Evolutionary conservation across 2,113 vertebrate genomes (phyloP).

Genomic region (Barnardius zonarius): DNA sequence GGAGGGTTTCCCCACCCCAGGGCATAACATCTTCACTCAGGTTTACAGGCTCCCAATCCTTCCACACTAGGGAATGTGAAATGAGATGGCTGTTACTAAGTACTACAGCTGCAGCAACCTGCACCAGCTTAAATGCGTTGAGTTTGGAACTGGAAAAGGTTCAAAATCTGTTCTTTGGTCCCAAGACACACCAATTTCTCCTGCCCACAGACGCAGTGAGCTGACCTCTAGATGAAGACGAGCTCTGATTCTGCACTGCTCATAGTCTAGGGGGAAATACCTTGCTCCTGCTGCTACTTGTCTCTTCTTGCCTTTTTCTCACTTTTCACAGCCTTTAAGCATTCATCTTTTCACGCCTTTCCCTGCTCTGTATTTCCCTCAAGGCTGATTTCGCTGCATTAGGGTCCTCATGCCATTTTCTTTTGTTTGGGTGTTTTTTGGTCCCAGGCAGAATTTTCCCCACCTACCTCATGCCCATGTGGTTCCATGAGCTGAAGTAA

Average conservation of each 20-base stretch:
- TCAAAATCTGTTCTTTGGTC: not conserved
- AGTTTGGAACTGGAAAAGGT: not conserved
- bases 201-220: not conserved
- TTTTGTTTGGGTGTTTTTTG: not conserved
- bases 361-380: conserved; percentile 61
- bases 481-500: not conserved
- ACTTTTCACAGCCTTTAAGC: conserved; percentile 54
- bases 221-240: not conserved
- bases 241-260: not conserved
- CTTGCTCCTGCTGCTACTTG: conserved; percentile 44
- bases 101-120: not conserved
- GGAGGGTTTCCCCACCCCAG: not conserved
- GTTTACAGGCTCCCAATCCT: not conserved
- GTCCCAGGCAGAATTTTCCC: not conserved
- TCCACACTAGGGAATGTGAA: not conserved
- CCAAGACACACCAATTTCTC: not conserved
- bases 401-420: not conserved
- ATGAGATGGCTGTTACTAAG: not conserved
- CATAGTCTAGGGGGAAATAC: conserved; percentile 30
- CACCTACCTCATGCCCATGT: not conserved
- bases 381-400: conserved; percentile 39
- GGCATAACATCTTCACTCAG: not conserved
- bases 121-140: not conserved
- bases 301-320: conserved; percentile 56
- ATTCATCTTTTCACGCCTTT: conserved; percentile 60